A percentile compares a stretch with the other conserved stretches of the same genome.
Evolutionary conservation across 2,113 vertebrate genomes (phyloP).

Genomic region (Rhinichthys klamathensis): DNA sequence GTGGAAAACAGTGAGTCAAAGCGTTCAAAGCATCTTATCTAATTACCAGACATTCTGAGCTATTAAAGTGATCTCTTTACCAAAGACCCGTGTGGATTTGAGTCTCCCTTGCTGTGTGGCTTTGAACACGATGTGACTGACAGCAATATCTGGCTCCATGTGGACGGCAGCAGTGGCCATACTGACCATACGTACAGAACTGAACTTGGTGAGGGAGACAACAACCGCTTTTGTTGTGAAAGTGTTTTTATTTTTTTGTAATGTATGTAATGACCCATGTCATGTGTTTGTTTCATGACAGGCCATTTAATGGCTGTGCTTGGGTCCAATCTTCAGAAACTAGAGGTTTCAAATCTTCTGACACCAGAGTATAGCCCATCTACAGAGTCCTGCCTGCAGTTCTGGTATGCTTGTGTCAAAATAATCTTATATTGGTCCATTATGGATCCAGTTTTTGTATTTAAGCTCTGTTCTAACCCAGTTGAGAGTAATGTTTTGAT

Average conservation of each 20-base stretch:
- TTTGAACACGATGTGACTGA: slow-evolving; percentile 64
- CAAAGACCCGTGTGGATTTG: slow-evolving; percentile 74
- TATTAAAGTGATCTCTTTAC: background rate
- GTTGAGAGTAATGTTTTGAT: background rate
- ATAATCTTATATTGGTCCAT: background rate
- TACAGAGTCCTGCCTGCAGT: slow-evolving; percentile 68
- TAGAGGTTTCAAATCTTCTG: slow-evolving; percentile 65
- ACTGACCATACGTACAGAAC: slow-evolving; percentile 75
- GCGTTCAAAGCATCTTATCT: background rate
- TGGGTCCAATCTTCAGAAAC: slow-evolving; percentile 47
- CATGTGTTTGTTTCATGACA: slow-evolving; percentile 42
- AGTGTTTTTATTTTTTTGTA: too few species aligned
- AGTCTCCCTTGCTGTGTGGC: slow-evolving; percentile 63
- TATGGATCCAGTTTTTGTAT: background rate
- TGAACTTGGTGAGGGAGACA: slow-evolving; percentile 67
- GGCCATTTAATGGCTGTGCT: slow-evolving; percentile 71
- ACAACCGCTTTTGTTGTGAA: background rate
- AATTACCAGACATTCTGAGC: background rate
- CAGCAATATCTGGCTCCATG: slow-evolving; percentile 61
- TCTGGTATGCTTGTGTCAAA: slow-evolving; percentile 68
- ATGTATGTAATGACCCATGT: background rate
- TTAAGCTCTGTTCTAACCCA: background rate
- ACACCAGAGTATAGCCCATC: slow-evolving; percentile 59
- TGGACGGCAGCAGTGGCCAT: slow-evolving; percentile 59
- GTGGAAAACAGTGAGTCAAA: slow-evolving; percentile 60